Evolutionary conservation across 2,797 vertebrate genomes (phyloP).

Genomic region (Premnoplex brunnescens): DNA sequence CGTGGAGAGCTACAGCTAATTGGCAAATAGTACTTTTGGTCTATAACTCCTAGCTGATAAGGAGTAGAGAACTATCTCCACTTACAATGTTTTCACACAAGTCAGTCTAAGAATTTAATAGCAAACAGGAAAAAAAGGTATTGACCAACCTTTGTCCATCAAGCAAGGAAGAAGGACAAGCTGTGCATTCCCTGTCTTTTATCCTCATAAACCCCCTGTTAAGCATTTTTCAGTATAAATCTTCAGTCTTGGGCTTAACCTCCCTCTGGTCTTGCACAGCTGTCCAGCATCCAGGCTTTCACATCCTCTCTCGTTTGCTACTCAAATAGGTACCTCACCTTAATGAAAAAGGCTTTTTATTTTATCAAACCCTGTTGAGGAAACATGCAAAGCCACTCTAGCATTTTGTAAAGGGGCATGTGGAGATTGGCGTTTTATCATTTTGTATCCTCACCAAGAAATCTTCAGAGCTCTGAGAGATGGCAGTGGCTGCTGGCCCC

Average conservation of each 20-base stretch:
- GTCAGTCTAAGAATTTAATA: neutral
- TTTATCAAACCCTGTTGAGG: neutral
- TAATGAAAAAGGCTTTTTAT: neutral
- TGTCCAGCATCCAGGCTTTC: neutral
- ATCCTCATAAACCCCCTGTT: neutral
- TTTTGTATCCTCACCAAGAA: neutral
- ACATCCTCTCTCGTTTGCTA: neutral
- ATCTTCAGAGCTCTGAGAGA: neutral
- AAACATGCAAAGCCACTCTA: neutral
- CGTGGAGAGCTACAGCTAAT: neutral
- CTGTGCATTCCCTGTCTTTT: neutral
- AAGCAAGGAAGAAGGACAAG: neutral
- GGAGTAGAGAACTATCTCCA: neutral
- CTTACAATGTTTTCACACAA: neutral
- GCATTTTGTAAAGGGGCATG: rapidly evolving
- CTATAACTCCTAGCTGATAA: neutral
- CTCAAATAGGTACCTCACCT: neutral
- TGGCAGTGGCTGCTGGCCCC: neutral
- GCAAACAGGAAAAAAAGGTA: neutral
- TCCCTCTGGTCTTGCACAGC: neutral
- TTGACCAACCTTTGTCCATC: neutral
- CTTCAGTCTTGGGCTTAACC: neutral
- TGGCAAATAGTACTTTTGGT: neutral
- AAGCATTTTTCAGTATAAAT: neutral
- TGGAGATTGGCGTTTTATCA: neutral